Conservation (phyloP, 2,888 invertebrate genomes). For the Meiosimyza decipiens region DNA sequence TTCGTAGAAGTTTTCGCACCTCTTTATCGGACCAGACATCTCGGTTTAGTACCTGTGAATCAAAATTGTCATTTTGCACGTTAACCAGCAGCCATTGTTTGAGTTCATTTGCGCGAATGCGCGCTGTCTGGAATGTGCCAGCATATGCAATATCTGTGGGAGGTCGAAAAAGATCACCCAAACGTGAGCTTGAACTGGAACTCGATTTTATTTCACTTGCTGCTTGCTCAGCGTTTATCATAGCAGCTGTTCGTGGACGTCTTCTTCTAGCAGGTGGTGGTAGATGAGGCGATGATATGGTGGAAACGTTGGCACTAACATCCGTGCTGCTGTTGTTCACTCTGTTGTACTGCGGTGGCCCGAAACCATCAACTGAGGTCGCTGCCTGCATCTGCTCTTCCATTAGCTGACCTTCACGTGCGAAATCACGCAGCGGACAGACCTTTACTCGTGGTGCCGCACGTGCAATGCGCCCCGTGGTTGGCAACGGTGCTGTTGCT, state of each 20-base stretch:
- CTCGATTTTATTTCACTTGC: constrained; percentile 46
- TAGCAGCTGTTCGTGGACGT: constrained; percentile 52
- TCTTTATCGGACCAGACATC: constrained; percentile 76
- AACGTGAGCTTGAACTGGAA: constrained; percentile 64
- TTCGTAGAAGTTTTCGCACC: constrained; percentile 72
- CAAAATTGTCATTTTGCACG: constrained; percentile 76
- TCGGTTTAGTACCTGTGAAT: constrained; percentile 76
- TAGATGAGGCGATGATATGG: background rate
- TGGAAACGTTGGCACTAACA: background rate
- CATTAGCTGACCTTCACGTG: constrained; percentile 63
- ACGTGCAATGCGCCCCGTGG: constrained; percentile 51
- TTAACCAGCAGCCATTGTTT: constrained; percentile 78
- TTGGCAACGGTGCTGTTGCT: constrained; percentile 38
- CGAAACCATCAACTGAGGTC: constrained; percentile 44
- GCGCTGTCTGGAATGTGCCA: constrained; percentile 71
- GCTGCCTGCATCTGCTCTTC: constrained; percentile 60
- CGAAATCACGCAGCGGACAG: constrained; percentile 64
- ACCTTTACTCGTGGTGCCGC: constrained; percentile 59
- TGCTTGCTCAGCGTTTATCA: constrained; percentile 49
- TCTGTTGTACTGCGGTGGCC: constrained; percentile 37
- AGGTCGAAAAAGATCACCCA: constrained; percentile 76
- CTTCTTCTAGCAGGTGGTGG: constrained; percentile 39
- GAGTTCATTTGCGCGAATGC: constrained; percentile 69
- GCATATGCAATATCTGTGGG: constrained; percentile 75
- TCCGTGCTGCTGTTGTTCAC: constrained; percentile 20